Evolutionary conservation across 2,113 vertebrate species (phyloP).

Genomic region (Gambusia affinis): DNA sequence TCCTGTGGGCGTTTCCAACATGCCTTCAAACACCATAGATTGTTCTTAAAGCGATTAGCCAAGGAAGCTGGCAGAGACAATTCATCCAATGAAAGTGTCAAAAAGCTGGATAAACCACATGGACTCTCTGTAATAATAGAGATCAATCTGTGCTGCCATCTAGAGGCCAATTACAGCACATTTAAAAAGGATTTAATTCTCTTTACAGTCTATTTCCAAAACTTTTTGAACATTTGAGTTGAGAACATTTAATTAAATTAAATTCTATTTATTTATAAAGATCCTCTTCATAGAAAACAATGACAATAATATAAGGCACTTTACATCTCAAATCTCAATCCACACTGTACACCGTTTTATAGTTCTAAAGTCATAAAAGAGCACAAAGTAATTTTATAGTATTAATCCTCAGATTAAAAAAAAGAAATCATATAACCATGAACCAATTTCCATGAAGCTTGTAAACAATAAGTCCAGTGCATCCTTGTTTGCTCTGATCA

Average conservation of each 20-base stretch:
- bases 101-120: slow-evolving; percentile 1
- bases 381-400: neutral
- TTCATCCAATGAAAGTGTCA: neutral
- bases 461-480: neutral
- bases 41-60: slow-evolving; percentile 10
- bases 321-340: neutral
- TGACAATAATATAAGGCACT: neutral
- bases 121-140: neutral
- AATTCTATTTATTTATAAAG: neutral
- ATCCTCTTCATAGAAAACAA: neutral
- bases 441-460: neutral
- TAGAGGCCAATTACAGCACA: slow-evolving; percentile 32
- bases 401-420: neutral
- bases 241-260: neutral
- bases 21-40: neutral
- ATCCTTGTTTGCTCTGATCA: neutral
- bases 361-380: neutral
- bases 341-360: neutral
- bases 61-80: slow-evolving; percentile 1
- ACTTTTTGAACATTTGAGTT: neutral
- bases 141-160: slow-evolving; percentile 44
- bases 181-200: neutral
- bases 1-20: slow-evolving; percentile 7
- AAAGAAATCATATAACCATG: neutral
- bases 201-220: neutral